These are phyloP conservation scores for Magallana gigas DNA, from an alignment of 1,140 invertebrate genomes.

Conservation along the genomic window DNA sequence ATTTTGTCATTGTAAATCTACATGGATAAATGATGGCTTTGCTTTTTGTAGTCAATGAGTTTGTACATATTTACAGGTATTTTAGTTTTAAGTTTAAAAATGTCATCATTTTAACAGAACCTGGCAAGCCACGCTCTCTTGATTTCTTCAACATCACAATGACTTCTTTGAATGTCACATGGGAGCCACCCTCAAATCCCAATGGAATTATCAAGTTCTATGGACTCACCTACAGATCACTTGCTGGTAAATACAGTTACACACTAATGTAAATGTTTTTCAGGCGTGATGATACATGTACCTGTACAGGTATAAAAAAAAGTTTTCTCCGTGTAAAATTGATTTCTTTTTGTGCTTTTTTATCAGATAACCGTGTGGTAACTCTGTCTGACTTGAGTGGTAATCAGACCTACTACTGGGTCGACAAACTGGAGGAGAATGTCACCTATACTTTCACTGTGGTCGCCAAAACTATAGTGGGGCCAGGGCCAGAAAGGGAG, in stretches of 20 bases:
- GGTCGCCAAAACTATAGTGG: slow-evolving; percentile 89
- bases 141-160: slow-evolving; percentile 96
- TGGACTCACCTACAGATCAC: slow-evolving; percentile 90
- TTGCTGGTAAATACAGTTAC: slow-evolving; percentile 52
- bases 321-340: no score
- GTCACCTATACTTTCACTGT: slow-evolving; percentile 95
- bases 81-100: no score
- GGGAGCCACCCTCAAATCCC: slow-evolving; percentile 92
- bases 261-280: no score
- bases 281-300: no score
- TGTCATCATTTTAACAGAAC: slow-evolving; percentile 78
- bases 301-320: no score
- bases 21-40: background rate
- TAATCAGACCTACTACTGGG: slow-evolving; percentile 47
- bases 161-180: slow-evolving; percentile 94
- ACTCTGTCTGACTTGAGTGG: slow-evolving; percentile 17
- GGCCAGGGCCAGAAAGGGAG: slow-evolving; percentile 78
- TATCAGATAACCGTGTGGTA: background rate
- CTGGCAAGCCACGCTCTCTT: slow-evolving; percentile 90
- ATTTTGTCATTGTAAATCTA: no score
- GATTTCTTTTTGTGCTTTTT: background rate
- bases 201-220: slow-evolving; percentile 96
- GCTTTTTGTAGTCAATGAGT: no score
- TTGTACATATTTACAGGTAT: no score
- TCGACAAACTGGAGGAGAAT: slow-evolving; percentile 93